A percentile compares a stretch with the other conserved stretches of the same genome.
Evolutionary conservation across 2,888 invertebrate species (phyloP).

Genomic region (Zelleria hepariella): DNA sequence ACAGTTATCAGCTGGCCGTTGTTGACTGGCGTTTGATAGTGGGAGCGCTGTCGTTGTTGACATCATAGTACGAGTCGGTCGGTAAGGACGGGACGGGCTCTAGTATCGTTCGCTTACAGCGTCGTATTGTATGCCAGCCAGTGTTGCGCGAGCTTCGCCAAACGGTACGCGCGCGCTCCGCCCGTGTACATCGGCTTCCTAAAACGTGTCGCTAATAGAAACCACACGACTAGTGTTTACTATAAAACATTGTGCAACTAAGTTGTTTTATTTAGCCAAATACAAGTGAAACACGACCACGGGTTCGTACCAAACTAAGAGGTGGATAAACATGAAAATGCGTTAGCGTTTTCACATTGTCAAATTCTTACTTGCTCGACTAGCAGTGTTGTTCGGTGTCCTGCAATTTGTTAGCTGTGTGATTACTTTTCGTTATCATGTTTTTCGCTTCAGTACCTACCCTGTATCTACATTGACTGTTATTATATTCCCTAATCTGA

Average conservation of each 20-base stretch:
- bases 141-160: conserved; percentile 59
- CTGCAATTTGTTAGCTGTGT: conserved; percentile 13
- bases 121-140: conserved; percentile 20
- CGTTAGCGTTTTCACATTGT: background rate
- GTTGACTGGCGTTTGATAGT: conserved; percentile 16
- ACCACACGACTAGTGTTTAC: background rate
- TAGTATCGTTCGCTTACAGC: conserved; percentile 53
- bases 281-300: background rate
- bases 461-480: background rate
- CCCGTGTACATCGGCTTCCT: conserved; percentile 15
- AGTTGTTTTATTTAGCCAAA: background rate
- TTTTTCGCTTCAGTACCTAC: background rate
- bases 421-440: background rate
- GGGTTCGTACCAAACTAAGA: background rate
- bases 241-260: background rate
- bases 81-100: conserved; percentile 45
- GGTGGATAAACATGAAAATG: background rate
- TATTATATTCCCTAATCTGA: background rate
- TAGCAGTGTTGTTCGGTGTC: conserved; percentile 14
- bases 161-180: conserved; percentile 48
- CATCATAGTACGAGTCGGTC: conserved; percentile 52
- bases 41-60: conserved; percentile 19
- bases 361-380: background rate
- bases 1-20: conserved; percentile 9
- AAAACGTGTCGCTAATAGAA: background rate